A percentile compares a stretch with the other conserved stretches of the same genome.
These are phyloP conservation scores for Drosophila nebulosa DNA, from an alignment of 1,140 invertebrate species.

Conservation along the genomic window DNA sequence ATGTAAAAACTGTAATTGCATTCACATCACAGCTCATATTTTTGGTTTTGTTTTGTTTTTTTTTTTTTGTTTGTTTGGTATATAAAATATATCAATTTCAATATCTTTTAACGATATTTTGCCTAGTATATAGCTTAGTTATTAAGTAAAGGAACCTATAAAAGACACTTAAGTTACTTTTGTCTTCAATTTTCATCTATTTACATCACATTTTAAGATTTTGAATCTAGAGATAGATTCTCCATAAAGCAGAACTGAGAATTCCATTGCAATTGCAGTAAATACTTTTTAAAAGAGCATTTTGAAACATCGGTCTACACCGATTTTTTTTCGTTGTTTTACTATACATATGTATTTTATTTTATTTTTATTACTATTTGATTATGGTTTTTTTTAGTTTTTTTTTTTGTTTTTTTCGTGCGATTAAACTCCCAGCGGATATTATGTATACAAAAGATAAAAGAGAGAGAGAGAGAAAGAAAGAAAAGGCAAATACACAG, in stretches of 20 bases:
- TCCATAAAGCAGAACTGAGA: too few species aligned
- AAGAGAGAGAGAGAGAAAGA: background rate
- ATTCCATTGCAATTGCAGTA: too few species aligned
- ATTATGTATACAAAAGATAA: constrained; percentile 14
- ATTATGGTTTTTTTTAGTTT: too few species aligned
- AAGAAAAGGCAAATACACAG: constrained; percentile 25
- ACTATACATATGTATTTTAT: background rate
- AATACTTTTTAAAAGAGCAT: background rate
- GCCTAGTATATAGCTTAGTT: background rate
- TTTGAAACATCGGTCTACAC: background rate
- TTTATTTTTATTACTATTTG: background rate
- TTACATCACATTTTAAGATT: background rate
- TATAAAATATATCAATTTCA: constrained; percentile 4
- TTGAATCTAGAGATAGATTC: too few species aligned
- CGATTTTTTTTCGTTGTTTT: background rate
- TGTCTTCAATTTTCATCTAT: background rate
- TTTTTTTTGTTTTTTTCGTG: constrained; percentile 4
- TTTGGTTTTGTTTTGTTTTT: background rate
- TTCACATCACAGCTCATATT: background rate
- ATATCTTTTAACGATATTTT: too few species aligned
- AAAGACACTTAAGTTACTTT: background rate
- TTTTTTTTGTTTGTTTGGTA: background rate
- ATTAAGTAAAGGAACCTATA: background rate
- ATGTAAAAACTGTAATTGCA: background rate
- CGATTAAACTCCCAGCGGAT: constrained; percentile 21